Conservation (phyloP, 2,797 vertebrate species). For the Echeneis naucrates region DNA sequence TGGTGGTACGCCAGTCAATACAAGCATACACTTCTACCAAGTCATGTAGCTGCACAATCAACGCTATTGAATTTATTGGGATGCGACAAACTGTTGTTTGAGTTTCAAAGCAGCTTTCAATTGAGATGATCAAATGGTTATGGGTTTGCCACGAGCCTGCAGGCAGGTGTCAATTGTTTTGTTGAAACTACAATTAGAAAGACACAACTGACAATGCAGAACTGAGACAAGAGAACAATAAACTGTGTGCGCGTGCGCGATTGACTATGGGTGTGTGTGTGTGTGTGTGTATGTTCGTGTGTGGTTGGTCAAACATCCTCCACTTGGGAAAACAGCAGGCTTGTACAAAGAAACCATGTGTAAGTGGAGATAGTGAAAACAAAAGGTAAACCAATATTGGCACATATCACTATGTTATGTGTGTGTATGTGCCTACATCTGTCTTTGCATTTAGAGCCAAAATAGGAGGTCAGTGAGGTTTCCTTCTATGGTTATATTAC, state of each 20-base stretch:
- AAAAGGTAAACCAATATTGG: constrained; percentile 66
- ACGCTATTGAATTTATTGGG: constrained; percentile 30
- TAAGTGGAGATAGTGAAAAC: constrained; percentile 57
- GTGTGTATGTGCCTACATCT: not conserved
- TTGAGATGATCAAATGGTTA: constrained; percentile 42
- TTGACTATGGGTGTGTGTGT: constrained; percentile 32
- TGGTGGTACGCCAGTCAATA: constrained; percentile 47
- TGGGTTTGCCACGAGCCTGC: constrained; percentile 29
- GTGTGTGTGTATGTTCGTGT: constrained; percentile 39
- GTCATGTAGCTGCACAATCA: constrained; percentile 18
- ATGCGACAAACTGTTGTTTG: constrained; percentile 23
- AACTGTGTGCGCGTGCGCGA: constrained; percentile 15
- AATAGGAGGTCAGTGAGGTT: constrained; percentile 11
- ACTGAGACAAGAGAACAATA: constrained; percentile 15
- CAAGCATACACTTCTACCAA: constrained; percentile 40
- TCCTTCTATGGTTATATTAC: not conserved
- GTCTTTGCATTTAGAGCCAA: constrained; percentile 16
- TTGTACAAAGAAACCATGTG: constrained; percentile 45
- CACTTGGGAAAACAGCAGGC: constrained; percentile 61
- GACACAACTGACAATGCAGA: constrained; percentile 14
- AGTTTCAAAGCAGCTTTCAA: constrained; percentile 36
- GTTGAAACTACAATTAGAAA: constrained; percentile 34
- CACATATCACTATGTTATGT: constrained; percentile 25
- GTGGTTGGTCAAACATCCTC: constrained; percentile 63
- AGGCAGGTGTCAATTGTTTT: constrained; percentile 34